phyloP scores from a whole-genome alignment of 2,113 vertebrate genomes.

The Axis porcinus region DNA sequence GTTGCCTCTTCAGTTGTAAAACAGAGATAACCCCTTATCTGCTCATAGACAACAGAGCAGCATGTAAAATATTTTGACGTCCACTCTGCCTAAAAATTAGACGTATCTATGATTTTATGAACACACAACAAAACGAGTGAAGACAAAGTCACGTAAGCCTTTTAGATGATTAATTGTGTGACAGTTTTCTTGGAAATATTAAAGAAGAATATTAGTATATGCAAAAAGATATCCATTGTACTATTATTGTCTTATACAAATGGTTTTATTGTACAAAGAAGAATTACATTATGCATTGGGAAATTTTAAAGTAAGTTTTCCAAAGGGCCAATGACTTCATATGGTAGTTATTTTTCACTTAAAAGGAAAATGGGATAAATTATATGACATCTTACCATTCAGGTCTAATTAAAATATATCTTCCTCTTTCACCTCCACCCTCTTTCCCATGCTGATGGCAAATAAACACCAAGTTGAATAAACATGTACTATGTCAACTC shows the following conservation, averaged over 20 bases:
- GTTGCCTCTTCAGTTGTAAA: background rate
- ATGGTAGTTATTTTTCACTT: conserved; percentile 46
- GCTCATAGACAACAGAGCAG: background rate
- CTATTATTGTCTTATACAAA: background rate
- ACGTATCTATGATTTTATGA: background rate
- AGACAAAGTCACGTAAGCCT: background rate
- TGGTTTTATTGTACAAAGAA: conserved; percentile 39
- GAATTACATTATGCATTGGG: conserved; percentile 55
- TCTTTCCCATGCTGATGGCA: conserved; percentile 40
- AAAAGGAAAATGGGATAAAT: conserved; percentile 60
- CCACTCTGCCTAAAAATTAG: background rate
- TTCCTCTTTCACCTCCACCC: background rate
- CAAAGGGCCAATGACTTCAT: conserved; percentile 55
- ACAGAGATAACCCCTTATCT: background rate
- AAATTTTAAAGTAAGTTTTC: conserved; percentile 61
- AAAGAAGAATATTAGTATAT: conserved; percentile 17
- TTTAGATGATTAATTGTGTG: conserved; percentile 20
- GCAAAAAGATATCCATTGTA: background rate
- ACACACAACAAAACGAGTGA: background rate
- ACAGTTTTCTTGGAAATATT: background rate
- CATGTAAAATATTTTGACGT: background rate
- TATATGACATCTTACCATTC: conserved; percentile 49
- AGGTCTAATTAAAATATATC: conserved; percentile 57
- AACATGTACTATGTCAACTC: conserved; percentile 39
- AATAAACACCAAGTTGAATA: conserved; percentile 51